A percentile compares a stretch with the other conserved stretches of the same genome.
Evolutionary conservation across 2,797 vertebrate species (phyloP).

Genomic region (Leptatherina wallacei): DNA sequence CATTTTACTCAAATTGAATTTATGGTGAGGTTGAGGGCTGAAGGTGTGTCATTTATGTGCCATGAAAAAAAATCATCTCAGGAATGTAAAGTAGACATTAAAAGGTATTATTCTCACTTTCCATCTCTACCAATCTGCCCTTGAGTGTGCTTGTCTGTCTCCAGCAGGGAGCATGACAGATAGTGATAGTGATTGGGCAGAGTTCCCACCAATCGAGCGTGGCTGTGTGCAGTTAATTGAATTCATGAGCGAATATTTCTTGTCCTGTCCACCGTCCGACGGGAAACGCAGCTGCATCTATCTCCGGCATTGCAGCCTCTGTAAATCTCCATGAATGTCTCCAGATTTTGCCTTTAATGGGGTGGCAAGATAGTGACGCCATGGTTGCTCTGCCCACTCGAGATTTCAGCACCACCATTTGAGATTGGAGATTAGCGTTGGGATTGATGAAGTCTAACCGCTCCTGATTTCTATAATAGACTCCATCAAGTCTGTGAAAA

Average conservation of each 20-base stretch:
- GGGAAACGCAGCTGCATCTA: slow-evolving; percentile 67
- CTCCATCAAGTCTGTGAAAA: slow-evolving; percentile 14
- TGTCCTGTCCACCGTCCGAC: slow-evolving; percentile 71
- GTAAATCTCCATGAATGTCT: slow-evolving; percentile 67
- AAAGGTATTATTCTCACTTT: slow-evolving; percentile 17
- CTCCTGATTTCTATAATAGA: slow-evolving; percentile 13
- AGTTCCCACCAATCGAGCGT: slow-evolving; percentile 77
- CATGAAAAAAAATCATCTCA: background rate
- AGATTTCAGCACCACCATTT: slow-evolving; percentile 21
- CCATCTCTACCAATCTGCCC: slow-evolving; percentile 18
- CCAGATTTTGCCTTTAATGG: slow-evolving; percentile 31
- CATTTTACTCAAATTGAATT: no score
- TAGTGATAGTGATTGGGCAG: slow-evolving; percentile 72
- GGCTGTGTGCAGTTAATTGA: slow-evolving; percentile 80
- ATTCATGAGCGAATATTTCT: slow-evolving; percentile 79
- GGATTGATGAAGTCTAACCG: slow-evolving; percentile 29
- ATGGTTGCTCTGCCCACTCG: slow-evolving; percentile 3
- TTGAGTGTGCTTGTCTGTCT: slow-evolving; percentile 11
- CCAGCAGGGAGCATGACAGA: slow-evolving; percentile 70
- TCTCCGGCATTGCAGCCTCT: slow-evolving; percentile 56
- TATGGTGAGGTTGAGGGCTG: no score
- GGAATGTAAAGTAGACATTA: slow-evolving; percentile 15
- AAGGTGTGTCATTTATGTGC: background rate
- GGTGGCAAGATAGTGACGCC: slow-evolving; percentile 22
- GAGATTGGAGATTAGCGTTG: slow-evolving; percentile 23